Conservation (phyloP, 1,140 invertebrate species). For the Heliconius congener region DNA sequence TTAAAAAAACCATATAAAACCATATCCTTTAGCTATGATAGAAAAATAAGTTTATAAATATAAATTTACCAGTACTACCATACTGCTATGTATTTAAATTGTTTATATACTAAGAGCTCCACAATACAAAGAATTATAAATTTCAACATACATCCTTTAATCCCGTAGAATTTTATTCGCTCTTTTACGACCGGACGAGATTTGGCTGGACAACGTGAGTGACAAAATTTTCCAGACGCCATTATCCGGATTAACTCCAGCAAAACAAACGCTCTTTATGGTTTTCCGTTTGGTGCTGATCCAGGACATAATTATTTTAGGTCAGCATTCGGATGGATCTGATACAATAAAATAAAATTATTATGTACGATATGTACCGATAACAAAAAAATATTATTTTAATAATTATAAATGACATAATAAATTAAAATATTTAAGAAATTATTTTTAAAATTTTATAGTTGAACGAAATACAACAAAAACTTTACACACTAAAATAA, state of each 20-base stretch:
- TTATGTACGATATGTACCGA: neutral
- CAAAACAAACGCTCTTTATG: slow-evolving; percentile 34
- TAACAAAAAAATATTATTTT: neutral
- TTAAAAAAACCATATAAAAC: no score
- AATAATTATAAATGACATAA: neutral
- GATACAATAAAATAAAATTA: slow-evolving; percentile 2
- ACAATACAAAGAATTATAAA: slow-evolving; percentile 9
- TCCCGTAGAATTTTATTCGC: slow-evolving; percentile 31
- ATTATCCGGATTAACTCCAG: slow-evolving; percentile 36
- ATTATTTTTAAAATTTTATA: no score
- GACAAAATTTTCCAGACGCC: slow-evolving; percentile 34
- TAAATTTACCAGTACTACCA: no score
- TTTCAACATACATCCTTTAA: slow-evolving; percentile 21
- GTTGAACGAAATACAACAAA: no score
- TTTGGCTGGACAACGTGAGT: slow-evolving; percentile 30
- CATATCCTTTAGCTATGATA: no score
- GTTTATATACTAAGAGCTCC: neutral
- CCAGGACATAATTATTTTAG: slow-evolving; percentile 20
- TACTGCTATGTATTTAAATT: neutral
- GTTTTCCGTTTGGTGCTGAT: slow-evolving; percentile 33
- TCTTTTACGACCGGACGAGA: slow-evolving; percentile 28
- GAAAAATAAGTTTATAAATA: no score
- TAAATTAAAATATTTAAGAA: neutral
- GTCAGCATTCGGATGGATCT: neutral
- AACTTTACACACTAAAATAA: no score